Percentiles rank a stretch among this genome's conserved stretches.
These are phyloP conservation scores for human DNA, from an alignment of 2,113 vertebrate species.

Conservation along the genomic window DNA sequence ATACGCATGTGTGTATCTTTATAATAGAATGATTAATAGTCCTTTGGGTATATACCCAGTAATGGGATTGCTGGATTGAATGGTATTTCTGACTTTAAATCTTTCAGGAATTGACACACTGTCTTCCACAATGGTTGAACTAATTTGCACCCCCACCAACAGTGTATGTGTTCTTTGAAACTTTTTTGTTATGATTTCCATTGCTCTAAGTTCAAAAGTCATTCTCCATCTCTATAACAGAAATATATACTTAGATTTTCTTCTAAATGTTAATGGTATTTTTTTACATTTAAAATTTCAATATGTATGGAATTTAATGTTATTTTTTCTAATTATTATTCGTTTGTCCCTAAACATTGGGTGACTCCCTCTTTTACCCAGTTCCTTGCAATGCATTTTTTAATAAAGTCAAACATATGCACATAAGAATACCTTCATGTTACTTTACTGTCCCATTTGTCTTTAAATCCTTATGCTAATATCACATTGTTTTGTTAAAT, in stretches of 20 bases:
- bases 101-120: no score
- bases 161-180: no score
- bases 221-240: background rate
- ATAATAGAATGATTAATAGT: no score
- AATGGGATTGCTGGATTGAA: no score
- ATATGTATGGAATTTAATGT: background rate
- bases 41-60: no score
- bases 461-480: constrained; percentile 63
- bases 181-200: background rate
- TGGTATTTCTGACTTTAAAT: no score
- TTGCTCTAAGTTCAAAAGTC: background rate
- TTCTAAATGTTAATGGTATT: background rate
- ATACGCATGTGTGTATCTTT: no score
- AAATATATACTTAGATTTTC: background rate
- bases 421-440: background rate
- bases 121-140: no score
- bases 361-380: background rate
- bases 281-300: background rate
- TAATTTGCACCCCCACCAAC: no score
- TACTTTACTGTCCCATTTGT: background rate
- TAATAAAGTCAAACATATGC: constrained; percentile 11
- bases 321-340: background rate
- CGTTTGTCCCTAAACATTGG: background rate
- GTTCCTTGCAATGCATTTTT: background rate
- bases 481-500: constrained; percentile 39